Evolutionary conservation across 2,888 invertebrate genomes (phyloP).

Genomic region (Phortica magna): DNA sequence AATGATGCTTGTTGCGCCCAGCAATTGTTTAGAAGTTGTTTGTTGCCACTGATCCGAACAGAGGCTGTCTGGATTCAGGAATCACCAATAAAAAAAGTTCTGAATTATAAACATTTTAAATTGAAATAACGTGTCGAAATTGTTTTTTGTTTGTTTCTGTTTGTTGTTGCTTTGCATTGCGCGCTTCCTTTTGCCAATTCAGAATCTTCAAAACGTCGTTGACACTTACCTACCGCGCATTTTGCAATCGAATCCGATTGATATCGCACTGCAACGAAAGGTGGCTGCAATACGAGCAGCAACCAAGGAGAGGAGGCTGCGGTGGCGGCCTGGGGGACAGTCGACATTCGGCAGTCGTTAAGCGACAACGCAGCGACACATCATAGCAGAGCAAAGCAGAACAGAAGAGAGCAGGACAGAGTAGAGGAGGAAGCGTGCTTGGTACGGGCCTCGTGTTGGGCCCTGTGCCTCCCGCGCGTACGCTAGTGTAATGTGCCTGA

Average conservation of each 20-base stretch:
- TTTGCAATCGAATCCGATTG: slow-evolving; percentile 76
- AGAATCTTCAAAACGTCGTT: slow-evolving; percentile 70
- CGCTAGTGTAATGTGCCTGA: neutral
- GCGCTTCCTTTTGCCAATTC: slow-evolving; percentile 39
- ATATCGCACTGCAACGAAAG: slow-evolving; percentile 62
- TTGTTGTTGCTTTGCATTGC: slow-evolving; percentile 43
- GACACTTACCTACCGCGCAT: slow-evolving; percentile 76
- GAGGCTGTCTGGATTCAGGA: neutral
- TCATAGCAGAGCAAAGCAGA: slow-evolving; percentile 20
- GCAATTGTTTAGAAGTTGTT: neutral
- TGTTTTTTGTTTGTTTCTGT: slow-evolving; percentile 33
- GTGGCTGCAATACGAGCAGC: neutral
- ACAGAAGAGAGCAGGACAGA: slow-evolving; percentile 1
- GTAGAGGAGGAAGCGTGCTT: slow-evolving; percentile 64
- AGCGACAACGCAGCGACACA: slow-evolving; percentile 13
- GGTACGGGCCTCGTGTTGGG: slow-evolving; percentile 28
- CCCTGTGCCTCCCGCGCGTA: slow-evolving; percentile 45
- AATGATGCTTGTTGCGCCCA: neutral
- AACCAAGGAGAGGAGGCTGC: slow-evolving; percentile 3
- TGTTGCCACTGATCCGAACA: neutral
- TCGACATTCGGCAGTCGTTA: slow-evolving; percentile 26
- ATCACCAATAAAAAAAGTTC: slow-evolving; percentile 52
- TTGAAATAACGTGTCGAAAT: slow-evolving; percentile 75
- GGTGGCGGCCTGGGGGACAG: too few species aligned
- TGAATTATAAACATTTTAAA: slow-evolving; percentile 72